A percentile compares a stretch with the other conserved stretches of the same genome.
Evolutionary conservation across 2,797 vertebrate species (phyloP).

Genomic region (Melanotaenia maccullochi): DNA sequence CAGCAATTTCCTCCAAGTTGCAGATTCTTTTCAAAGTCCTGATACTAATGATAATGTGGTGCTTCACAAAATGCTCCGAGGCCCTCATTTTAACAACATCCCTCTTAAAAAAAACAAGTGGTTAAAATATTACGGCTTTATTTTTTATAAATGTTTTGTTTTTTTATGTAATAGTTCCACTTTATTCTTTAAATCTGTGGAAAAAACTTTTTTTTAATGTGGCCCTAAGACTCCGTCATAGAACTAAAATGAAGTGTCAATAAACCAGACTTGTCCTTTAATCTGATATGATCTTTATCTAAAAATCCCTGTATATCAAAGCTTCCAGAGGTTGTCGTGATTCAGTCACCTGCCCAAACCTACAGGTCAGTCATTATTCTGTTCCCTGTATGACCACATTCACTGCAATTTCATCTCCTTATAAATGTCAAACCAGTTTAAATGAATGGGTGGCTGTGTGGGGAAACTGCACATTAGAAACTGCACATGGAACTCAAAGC

Average conservation of each 20-base stretch:
- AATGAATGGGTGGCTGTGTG: constrained; percentile 29
- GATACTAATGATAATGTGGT: too few relatives aligned
- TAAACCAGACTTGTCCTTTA: constrained; percentile 41
- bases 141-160: too few relatives aligned
- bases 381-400: constrained; percentile 19
- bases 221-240: too few relatives aligned
- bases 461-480: constrained; percentile 48
- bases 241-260: constrained; percentile 3
- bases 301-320: constrained; percentile 9
- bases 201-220: too few relatives aligned
- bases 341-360: constrained; percentile 14
- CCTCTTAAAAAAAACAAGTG: too few relatives aligned
- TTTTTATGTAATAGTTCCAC: too few relatives aligned
- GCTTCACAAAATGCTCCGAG: too few relatives aligned
- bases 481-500: constrained; percentile 58
- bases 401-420: constrained; percentile 5
- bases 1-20: too few relatives aligned
- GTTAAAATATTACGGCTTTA: too few relatives aligned
- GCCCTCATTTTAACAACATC: too few relatives aligned
- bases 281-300: not conserved
- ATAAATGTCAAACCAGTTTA: constrained; percentile 4
- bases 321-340: constrained; percentile 18
- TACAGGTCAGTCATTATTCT: constrained; percentile 5
- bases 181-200: too few relatives aligned
- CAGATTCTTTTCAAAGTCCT: too few relatives aligned